Percentiles rank a stretch among this genome's conserved stretches.
Conservation (phyloP, 2,888 invertebrate genomes). For the Drymonia ruficornis region DNA sequence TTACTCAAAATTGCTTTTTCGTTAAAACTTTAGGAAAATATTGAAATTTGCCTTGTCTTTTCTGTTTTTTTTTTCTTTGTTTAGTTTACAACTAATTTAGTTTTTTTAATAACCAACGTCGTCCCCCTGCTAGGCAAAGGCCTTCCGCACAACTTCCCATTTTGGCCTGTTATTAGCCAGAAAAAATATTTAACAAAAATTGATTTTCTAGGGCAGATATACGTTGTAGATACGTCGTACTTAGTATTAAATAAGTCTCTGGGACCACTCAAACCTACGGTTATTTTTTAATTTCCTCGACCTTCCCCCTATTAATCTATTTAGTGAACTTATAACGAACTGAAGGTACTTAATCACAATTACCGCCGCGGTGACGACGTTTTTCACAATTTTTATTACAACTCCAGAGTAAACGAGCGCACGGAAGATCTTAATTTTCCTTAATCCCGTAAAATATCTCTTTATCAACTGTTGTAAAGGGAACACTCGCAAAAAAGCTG, state of each 20-base stretch:
- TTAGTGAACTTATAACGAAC: conserved; percentile 9
- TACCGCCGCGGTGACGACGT: conserved; percentile 19
- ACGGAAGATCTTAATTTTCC: conserved; percentile 41
- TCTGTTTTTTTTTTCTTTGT: no score
- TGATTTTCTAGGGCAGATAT: not conserved
- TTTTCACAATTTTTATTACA: conserved; percentile 32
- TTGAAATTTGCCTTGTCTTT: no score
- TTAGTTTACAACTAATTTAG: no score
- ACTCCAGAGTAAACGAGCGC: conserved; percentile 25
- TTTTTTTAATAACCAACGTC: no score
- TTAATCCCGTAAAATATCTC: conserved; percentile 44
- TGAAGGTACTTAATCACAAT: conserved; percentile 19
- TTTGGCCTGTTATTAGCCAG: no score
- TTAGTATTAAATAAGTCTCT: no score
- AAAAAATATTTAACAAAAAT: no score
- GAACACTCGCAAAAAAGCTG: conserved; percentile 18
- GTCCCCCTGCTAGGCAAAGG: no score
- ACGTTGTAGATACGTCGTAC: not conserved
- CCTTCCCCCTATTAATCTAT: conserved; percentile 2
- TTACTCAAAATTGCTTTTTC: not conserved
- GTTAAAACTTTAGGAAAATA: no score
- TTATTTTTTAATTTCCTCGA: not conserved
- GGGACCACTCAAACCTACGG: not conserved
- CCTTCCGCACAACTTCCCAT: no score
- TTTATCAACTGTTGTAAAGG: conserved; percentile 37